Conservation (phyloP, 2,113 vertebrate species). For the Haliaeetus leucogaster region DNA sequence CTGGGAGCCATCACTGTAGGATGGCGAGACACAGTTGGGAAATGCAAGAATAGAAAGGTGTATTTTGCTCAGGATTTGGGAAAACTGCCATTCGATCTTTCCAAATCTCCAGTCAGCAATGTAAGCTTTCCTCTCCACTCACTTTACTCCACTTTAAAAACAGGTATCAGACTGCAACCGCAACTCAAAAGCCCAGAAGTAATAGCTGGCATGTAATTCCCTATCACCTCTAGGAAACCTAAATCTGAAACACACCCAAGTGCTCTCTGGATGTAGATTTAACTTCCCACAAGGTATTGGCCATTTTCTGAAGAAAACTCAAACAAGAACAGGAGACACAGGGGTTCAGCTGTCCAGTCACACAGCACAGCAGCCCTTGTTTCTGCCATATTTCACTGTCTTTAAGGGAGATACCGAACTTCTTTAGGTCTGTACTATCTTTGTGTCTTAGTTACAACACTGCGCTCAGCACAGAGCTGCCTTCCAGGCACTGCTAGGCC, state of each 20-base stretch:
- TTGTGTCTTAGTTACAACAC: too few species aligned
- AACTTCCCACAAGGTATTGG: background rate
- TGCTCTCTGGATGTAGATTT: background rate
- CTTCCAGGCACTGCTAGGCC: background rate
- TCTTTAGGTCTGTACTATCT: background rate
- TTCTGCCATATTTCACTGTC: background rate
- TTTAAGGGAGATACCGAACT: background rate
- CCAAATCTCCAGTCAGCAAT: background rate
- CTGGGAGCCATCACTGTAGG: background rate
- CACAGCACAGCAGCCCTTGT: background rate
- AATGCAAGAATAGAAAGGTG: background rate
- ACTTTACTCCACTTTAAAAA: background rate
- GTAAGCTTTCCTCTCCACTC: background rate
- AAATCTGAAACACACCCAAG: background rate
- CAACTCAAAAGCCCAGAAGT: background rate
- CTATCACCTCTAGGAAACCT: background rate
- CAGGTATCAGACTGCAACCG: background rate
- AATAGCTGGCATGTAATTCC: background rate
- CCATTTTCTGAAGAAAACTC: background rate
- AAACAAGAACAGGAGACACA: background rate
- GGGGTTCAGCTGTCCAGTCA: background rate
- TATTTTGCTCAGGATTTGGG: background rate
- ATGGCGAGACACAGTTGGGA: rapidly evolving
- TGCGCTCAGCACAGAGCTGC: background rate
- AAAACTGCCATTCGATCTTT: background rate